Percentiles rank a stretch among this genome's conserved stretches.
Evolutionary conservation across 2,797 vertebrate genomes (phyloP).

Genomic region (Anguilla anguilla): DNA sequence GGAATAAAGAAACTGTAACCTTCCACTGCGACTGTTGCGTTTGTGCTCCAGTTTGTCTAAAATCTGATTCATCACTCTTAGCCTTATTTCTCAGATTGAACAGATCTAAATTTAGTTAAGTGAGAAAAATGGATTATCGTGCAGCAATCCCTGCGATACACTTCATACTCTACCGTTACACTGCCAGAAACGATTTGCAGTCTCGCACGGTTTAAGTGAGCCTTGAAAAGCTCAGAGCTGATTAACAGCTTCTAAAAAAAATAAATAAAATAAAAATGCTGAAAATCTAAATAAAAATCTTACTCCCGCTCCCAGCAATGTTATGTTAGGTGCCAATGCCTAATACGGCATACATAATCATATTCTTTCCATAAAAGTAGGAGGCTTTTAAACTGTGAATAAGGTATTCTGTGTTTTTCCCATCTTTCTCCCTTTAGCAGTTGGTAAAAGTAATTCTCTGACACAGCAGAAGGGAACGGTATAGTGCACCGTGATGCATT

Average conservation of each 20-base stretch:
- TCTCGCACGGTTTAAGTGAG: neutral
- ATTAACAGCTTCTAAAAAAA: conserved; percentile 19
- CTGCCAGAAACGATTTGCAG: conserved; percentile 8
- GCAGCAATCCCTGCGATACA: neutral
- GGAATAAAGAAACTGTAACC: neutral
- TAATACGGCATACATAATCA: conserved; percentile 18
- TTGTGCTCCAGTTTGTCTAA: neutral
- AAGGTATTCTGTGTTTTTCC: neutral
- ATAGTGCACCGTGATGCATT: neutral
- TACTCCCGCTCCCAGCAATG: neutral
- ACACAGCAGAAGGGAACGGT: conserved; percentile 2
- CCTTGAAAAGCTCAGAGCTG: conserved; percentile 1
- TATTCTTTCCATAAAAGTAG: neutral
- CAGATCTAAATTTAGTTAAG: conserved; percentile 9
- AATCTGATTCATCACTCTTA: conserved; percentile 3
- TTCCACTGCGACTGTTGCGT: neutral
- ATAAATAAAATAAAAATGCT: neutral
- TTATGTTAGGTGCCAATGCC: conserved; percentile 4
- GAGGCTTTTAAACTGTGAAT: conserved; percentile 2
- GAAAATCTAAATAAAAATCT: no score
- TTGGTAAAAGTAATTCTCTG: neutral
- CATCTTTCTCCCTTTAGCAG: neutral
- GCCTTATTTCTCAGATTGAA: neutral
- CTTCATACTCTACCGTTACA: neutral
- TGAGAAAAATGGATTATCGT: neutral